Base-by-base conservation (phyloP, 2,797 vertebrate species). In the Lacerta viridis region DNA sequence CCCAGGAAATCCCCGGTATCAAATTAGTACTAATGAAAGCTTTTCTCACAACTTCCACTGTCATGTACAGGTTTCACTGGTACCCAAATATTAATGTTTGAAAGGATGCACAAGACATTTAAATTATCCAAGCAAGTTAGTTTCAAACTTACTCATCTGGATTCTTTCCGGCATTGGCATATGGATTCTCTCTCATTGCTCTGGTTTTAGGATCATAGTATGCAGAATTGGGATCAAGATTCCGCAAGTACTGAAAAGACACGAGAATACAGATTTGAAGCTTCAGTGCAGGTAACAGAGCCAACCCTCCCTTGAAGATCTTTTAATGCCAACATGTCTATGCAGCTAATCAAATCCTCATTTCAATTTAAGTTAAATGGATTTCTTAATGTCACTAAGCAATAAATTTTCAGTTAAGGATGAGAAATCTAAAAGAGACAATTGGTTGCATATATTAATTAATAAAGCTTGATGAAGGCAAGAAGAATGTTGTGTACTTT, bases 181-280 rank as follows among this genome's bases (percentile, higher is more conserved):
- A 99, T 0, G 99, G 99, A 93, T 99, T 99, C 95, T 99, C 99
- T 90, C 99, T 98, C 99, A 99, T 99, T 1, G 99, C 98, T 96
- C 99, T 98, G 1, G 99, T 99, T 97, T 99, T 99, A 86, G 99
- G 99, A 96, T 99, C 99, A 36, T 99, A 99, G 92, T 99, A 99
- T 81, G 99, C 99, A 23, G 99, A 99, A 95, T 99, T 99, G 93
- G 99, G 99, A 97, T 99, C 99, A 93, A 99, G 95, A 94, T 99
- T 99, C 95, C 99, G 97, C 94, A 99, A 95, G 95, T 99, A 99
- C 99, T 99, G 95, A 33, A 85, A 94, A 7, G 78, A 92, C 78
- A 92, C 92, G 86, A 89, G 80, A 2, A 61, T 10, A 86, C 0
- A 0, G 68, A 83, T 2, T 83, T 33, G 72, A 15, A 3, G 80